phyloP scores from a whole-genome alignment of 1,140 invertebrate genomes.

The Reticulitermes speratus region DNA sequence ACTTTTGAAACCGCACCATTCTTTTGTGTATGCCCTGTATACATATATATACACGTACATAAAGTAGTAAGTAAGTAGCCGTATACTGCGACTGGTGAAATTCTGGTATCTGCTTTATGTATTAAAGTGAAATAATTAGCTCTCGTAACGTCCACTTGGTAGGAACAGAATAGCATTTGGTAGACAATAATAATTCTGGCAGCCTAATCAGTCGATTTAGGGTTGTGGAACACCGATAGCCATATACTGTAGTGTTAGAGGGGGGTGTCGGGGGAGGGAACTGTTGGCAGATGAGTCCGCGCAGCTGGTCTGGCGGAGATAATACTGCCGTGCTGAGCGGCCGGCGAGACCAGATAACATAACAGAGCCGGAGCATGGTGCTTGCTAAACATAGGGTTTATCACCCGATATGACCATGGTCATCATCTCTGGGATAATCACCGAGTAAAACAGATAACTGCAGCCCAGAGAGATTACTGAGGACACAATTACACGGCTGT shows the following conservation, averaged over 20 bases:
- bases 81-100: no score
- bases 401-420: neutral
- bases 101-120: no score
- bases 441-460: neutral
- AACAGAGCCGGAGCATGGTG: neutral
- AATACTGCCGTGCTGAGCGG: neutral
- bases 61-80: no score
- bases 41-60: no score
- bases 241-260: neutral
- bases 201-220: slow-evolving; percentile 11
- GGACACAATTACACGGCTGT: no score
- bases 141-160: no score
- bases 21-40: no score
- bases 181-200: neutral
- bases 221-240: slow-evolving; percentile 16
- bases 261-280: no score
- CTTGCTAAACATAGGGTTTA: slow-evolving; percentile 16
- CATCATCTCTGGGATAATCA: slow-evolving; percentile 15
- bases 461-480: no score
- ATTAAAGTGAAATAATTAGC: no score
- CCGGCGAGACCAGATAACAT: slow-evolving; percentile 3
- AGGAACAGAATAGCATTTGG: neutral
- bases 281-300: neutral
- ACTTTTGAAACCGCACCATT: no score
- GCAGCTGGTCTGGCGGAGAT: neutral